These are phyloP conservation scores for Taeniopygia guttata DNA, from an alignment of 2,797 vertebrate genomes.

Conservation along the genomic window DNA sequence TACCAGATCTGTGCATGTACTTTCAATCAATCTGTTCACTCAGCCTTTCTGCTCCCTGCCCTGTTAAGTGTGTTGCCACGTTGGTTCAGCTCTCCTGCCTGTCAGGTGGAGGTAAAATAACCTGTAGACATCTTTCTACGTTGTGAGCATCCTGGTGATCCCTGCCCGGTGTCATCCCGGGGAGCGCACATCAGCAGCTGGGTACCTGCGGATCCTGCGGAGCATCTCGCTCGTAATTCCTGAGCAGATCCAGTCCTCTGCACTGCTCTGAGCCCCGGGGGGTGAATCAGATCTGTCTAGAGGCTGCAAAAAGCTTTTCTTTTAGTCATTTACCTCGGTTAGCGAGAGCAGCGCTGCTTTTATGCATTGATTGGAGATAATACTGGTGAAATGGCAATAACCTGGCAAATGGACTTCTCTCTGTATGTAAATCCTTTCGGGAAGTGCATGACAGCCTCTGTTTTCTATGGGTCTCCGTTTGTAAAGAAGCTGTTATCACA, in stretches of 20 bases:
- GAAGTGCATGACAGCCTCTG: conserved; percentile 56
- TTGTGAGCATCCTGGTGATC: background rate
- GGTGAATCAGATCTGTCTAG: background rate
- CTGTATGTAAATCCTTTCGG: conserved; percentile 70
- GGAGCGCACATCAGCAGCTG: background rate
- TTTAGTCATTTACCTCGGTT: background rate
- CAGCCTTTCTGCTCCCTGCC: background rate
- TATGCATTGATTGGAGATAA: conserved; percentile 35
- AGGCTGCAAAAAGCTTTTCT: conserved; percentile 24
- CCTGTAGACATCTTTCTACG: background rate
- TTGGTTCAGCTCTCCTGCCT: background rate
- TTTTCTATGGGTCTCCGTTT: conserved; percentile 60
- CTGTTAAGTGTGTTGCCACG: background rate
- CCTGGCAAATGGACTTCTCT: conserved; percentile 40
- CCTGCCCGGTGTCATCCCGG: background rate
- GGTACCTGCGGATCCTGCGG: background rate
- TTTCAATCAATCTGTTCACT: background rate
- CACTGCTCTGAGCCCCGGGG: background rate
- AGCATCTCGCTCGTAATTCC: background rate
- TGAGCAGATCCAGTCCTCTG: no score
- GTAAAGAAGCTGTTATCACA: conserved; percentile 74
- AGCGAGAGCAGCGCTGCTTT: background rate
- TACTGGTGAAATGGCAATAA: conserved; percentile 47
- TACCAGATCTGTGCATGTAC: background rate
- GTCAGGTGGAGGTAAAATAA: background rate